Evolutionary conservation across 2,113 vertebrate genomes (phyloP), one percentile per base, ranked within the genome.

Genomic region (Petrocephalus zakoni): DNA sequence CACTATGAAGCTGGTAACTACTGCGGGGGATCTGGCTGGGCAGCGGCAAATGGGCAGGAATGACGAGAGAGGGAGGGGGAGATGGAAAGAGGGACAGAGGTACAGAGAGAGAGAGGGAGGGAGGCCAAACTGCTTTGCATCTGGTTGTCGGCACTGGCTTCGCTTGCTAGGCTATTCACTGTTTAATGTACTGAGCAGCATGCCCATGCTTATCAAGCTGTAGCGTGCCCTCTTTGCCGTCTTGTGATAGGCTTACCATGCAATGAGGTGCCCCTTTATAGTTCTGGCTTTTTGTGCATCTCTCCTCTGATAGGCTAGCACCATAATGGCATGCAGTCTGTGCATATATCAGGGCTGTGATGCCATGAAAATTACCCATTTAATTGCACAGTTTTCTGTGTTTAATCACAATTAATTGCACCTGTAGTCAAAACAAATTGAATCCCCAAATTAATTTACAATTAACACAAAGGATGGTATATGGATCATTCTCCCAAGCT

Each of bases 1-100:
- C 94, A 95, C 95, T 94, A 98, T 98, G 97, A 98, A 99, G 92
- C 97, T 99, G 97, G 98, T 99, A 97, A 95, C 94, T 86, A 37
- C 3, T 90, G 58, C 86, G 15, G 29, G 84, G 21, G n/a, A 37
- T 34, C 47, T 22, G 42, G 25, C 84, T 55, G 13, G n/a, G 37
- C 4, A 49, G 42, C 42, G 2, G 81, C 81, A n/a, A 2, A 47
- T 2, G 17, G n/a, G 49, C 82, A 49, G 81, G 34, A 17, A 46
- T 49, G 42, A 10, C 0, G 78, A 8, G 72, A 25, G 72, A 8
- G 0, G 68, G 2, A 29, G 10, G 75, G 17, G 75, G 75, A 17
- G 37, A 78, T 11, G 19, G 22, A 29, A 22, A 5, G 75, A 4
- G 37, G 75, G 75, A 10, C 22, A 17, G n/a, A 11, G 58, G 42